phyloP scores from a whole-genome alignment of 2,113 vertebrate genomes.

The Oophaga pumilio region DNA sequence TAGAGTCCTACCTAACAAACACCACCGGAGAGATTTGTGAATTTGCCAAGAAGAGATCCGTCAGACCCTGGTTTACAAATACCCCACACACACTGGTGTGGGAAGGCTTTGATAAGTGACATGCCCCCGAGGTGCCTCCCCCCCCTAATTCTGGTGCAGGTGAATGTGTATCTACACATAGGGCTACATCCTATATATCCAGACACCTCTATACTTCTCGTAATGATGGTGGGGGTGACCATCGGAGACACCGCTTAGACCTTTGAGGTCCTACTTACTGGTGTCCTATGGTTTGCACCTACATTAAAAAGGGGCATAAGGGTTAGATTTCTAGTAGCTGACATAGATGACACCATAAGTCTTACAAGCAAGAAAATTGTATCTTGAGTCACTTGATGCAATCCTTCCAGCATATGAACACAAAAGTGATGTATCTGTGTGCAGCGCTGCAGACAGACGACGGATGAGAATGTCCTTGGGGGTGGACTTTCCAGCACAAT shows the following conservation, averaged over 20 bases:
- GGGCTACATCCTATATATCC: constrained; percentile 27
- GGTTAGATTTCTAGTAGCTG: background rate
- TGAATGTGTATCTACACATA: constrained; percentile 30
- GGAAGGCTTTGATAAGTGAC: constrained; percentile 1
- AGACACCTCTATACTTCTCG: background rate
- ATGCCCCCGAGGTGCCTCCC: constrained; percentile 31
- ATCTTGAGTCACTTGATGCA: background rate
- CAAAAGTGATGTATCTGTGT: background rate
- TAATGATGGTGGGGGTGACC: constrained; percentile 15
- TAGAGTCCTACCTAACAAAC: background rate
- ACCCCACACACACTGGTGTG: background rate
- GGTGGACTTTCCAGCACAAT: background rate
- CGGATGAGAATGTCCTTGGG: constrained; percentile 6
- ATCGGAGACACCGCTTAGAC: background rate
- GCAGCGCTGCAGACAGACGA: background rate
- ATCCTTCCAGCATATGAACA: background rate
- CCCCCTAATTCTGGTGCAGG: constrained; percentile 15
- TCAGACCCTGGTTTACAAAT: constrained; percentile 34
- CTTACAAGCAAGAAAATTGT: constrained; percentile 5
- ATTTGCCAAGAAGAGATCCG: constrained; percentile 45
- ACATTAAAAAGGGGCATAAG: background rate
- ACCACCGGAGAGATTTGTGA: background rate
- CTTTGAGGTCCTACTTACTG: background rate
- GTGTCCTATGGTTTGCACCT: constrained; percentile 12
- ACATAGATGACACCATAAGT: background rate